These are phyloP conservation scores for Eupeodes corollae DNA, from an alignment of 1,140 invertebrate species.

Conservation along the genomic window DNA sequence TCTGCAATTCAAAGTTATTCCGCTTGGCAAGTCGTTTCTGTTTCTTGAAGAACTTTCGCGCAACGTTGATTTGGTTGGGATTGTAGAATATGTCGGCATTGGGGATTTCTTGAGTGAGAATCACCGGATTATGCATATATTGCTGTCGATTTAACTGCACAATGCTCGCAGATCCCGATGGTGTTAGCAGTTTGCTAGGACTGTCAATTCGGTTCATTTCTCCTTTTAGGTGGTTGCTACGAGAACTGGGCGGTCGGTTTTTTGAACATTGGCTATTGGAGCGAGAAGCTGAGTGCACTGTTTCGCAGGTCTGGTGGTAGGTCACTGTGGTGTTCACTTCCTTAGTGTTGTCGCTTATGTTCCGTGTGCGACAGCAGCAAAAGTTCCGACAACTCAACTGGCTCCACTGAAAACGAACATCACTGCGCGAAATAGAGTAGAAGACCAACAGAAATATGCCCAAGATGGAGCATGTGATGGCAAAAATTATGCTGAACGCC, in stretches of 20 bases:
- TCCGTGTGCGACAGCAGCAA: slow-evolving; percentile 51
- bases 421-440: slow-evolving; percentile 71
- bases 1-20: slow-evolving; percentile 56
- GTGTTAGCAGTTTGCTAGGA: slow-evolving; percentile 17
- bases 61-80: slow-evolving; percentile 82
- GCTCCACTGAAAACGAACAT: slow-evolving; percentile 65
- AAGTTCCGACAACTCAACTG: slow-evolving; percentile 34
- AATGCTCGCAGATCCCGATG: slow-evolving; percentile 18
- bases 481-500: slow-evolving; percentile 67
- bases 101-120: slow-evolving; percentile 22
- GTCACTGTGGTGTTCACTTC: slow-evolving; percentile 22
- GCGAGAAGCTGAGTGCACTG: slow-evolving; percentile 44
- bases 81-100: slow-evolving; percentile 79
- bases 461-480: slow-evolving; percentile 54
- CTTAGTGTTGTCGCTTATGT: slow-evolving; percentile 49
- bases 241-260: slow-evolving; percentile 18
- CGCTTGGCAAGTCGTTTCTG: slow-evolving; percentile 64
- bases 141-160: slow-evolving; percentile 41
- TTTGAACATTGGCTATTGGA: slow-evolving; percentile 49
- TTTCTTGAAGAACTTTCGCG: slow-evolving; percentile 83
- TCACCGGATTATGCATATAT: slow-evolving; percentile 37
- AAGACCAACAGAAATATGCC: slow-evolving; percentile 77
- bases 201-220: slow-evolving; percentile 4
- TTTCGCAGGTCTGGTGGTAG: slow-evolving; percentile 22
- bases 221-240: neutral